Percentiles rank a stretch among this genome's conserved stretches.
Evolutionary conservation across 2,888 invertebrate genomes (phyloP).

Genomic region (Aelia acuminata): DNA sequence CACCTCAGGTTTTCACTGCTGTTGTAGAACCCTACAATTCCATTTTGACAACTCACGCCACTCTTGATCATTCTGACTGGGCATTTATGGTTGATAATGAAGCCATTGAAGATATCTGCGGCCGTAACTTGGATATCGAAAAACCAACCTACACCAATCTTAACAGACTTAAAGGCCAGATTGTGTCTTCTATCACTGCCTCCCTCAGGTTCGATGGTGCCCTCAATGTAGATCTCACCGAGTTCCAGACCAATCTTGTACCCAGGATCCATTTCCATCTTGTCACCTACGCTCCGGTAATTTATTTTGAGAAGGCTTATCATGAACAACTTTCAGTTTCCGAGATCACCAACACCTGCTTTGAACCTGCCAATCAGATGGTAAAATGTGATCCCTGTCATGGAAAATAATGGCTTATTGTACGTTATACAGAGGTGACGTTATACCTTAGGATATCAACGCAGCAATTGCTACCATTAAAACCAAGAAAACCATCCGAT

Average conservation of each 20-base stretch:
- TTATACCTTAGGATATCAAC: conserved; percentile 95
- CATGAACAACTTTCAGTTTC: conserved; percentile 92
- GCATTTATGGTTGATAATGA: conserved; percentile 96
- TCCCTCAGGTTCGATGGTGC: conserved; percentile 92
- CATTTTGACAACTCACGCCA: conserved; percentile 95
- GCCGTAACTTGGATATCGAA: conserved; percentile 94
- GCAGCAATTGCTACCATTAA: conserved; percentile 97
- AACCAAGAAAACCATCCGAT: conserved; percentile 93
- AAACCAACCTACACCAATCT: conserved; percentile 97
- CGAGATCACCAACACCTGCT: conserved; percentile 95
- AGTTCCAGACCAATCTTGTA: conserved; percentile 96
- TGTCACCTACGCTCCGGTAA: conserved; percentile 92
- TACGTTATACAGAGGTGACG: conserved; percentile 95
- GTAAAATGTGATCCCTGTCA: conserved; percentile 93
- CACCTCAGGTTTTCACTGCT: conserved; percentile 86
- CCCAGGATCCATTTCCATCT: conserved; percentile 97
- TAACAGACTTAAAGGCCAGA: conserved; percentile 95
- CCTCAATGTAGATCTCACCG: conserved; percentile 92
- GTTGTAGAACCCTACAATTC: conserved; percentile 99
- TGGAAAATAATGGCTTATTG: conserved; percentile 97
- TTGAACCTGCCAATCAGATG: conserved; percentile 97
- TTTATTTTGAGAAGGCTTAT: conserved; percentile 94
- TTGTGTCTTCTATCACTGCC: too few relatives aligned
- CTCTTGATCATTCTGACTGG: conserved; percentile 94
- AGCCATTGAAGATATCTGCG: conserved; percentile 92